Conservation (phyloP, 2,113 vertebrate species). For the Riparia riparia region DNA sequence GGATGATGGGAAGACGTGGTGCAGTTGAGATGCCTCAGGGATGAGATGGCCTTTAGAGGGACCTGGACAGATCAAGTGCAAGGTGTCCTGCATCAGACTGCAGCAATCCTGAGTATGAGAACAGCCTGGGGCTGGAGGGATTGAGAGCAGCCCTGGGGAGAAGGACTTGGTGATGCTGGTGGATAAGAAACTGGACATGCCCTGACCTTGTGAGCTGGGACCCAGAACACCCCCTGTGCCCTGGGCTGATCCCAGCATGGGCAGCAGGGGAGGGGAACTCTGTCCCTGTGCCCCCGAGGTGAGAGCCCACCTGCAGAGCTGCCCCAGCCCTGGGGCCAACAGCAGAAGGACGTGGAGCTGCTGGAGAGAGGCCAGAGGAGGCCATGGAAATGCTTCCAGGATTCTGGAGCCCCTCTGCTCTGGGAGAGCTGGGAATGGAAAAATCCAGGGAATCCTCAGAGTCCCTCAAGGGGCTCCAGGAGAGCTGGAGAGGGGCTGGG, state of each 20-base stretch:
- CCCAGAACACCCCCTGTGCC: rapidly evolving
- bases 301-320: neutral
- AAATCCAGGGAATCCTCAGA: too few relatives aligned
- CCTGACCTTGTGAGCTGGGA: neutral
- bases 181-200: neutral
- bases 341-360: too few relatives aligned
- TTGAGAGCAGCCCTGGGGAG: neutral
- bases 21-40: neutral
- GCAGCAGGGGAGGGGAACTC: neutral
- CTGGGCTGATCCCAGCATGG: neutral
- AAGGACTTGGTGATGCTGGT: neutral
- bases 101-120: neutral
- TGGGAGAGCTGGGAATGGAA: too few relatives aligned
- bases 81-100: neutral
- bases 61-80: neutral
- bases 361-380: too few relatives aligned
- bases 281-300: too few relatives aligned
- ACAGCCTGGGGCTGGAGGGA: neutral
- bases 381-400: too few relatives aligned
- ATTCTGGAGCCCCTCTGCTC: too few relatives aligned
- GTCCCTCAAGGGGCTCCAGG: too few relatives aligned
- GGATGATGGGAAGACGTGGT: neutral
- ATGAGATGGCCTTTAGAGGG: neutral
- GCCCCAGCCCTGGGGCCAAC: neutral
- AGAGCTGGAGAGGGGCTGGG: too few relatives aligned